A percentile compares a stretch with the other conserved stretches of the same genome.
These are phyloP conservation scores for Temnothorax ravouxi DNA, from an alignment of 2,888 invertebrate species.

Conservation along the genomic window DNA sequence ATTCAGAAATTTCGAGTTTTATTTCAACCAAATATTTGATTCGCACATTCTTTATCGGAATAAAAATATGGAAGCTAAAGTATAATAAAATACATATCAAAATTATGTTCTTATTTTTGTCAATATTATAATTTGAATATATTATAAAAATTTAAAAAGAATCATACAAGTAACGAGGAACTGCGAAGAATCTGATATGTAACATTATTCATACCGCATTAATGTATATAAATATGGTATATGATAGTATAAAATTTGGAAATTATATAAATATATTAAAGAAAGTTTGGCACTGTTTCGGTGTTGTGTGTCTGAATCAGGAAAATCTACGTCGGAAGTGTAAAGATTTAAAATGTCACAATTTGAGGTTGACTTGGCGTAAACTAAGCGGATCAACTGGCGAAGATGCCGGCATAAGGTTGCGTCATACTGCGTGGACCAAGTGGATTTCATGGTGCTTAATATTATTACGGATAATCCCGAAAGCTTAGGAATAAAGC, in stretches of 20 bases:
- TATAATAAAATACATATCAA: not conserved
- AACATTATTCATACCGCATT: not conserved
- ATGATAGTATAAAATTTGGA: not conserved
- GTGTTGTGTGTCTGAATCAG: not conserved
- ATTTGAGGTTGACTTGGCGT: not conserved
- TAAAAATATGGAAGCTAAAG: not conserved
- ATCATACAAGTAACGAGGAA: not conserved
- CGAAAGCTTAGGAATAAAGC: constrained; percentile 18
- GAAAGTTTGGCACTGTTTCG: not conserved
- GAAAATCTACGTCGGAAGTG: not conserved
- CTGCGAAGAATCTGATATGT: not conserved
- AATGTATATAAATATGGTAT: not conserved
- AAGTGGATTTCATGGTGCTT: constrained; percentile 32
- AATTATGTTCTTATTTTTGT: not conserved
- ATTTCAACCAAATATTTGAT: constrained; percentile 8
- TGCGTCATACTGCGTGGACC: constrained; percentile 5
- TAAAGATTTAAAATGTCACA: constrained; percentile 15
- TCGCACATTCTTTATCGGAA: not conserved
- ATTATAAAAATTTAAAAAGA: not conserved
- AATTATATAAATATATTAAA: not conserved
- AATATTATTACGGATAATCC: constrained; percentile 43
- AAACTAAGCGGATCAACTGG: constrained; percentile 36
- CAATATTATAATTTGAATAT: not conserved
- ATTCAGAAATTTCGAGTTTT: not conserved
- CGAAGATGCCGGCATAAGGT: constrained; percentile 19